Conservation (phyloP, 2,888 invertebrate genomes). For the Magallana nippona region DNA sequence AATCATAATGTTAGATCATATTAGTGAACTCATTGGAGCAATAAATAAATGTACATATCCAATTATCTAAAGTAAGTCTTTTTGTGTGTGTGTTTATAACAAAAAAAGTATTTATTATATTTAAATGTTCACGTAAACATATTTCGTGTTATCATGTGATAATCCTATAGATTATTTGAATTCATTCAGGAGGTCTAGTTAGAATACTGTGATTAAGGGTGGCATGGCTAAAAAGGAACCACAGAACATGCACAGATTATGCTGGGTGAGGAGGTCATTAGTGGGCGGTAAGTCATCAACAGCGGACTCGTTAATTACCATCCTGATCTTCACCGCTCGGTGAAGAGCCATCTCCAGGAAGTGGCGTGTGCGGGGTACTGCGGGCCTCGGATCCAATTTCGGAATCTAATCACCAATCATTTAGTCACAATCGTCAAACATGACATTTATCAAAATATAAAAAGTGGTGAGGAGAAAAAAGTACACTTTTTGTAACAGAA, state of each 20-base stretch:
- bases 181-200: neutral
- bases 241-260: neutral
- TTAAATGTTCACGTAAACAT: no score
- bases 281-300: neutral
- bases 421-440: neutral
- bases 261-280: neutral
- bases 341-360: conserved; percentile 34
- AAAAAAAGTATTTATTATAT: no score
- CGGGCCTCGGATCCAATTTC: conserved; percentile 24
- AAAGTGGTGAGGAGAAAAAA: neutral
- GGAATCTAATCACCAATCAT: conserved; percentile 26
- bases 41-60: no score
- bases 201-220: neutral
- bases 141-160: no score
- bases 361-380: conserved; percentile 39
- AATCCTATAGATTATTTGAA: no score
- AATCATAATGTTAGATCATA: no score
- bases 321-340: conserved; percentile 13
- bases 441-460: neutral
- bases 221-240: neutral
- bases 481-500: no score
- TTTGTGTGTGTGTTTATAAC: no score
- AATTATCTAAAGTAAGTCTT: no score
- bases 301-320: neutral
- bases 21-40: no score